These are phyloP conservation scores for Augochlora pura DNA, from an alignment of 1,140 invertebrate genomes.

Conservation along the genomic window DNA sequence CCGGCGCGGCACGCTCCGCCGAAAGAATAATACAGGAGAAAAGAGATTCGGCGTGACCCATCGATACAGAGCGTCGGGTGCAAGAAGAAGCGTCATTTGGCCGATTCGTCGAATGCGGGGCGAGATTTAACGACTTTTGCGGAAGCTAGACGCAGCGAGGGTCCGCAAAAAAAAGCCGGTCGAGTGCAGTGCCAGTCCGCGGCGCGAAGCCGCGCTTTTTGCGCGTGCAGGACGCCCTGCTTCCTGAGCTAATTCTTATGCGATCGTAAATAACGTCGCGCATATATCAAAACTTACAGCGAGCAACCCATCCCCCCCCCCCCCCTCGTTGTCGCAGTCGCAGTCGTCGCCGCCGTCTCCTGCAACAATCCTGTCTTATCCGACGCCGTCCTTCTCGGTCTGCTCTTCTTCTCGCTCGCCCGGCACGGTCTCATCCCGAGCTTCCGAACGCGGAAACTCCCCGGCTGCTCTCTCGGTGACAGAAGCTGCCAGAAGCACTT, in stretches of 20 bases:
- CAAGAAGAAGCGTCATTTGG: conserved; percentile 56
- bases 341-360: conserved; percentile 45
- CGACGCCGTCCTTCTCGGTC: not conserved
- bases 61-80: conserved; percentile 37
- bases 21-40: too few species aligned
- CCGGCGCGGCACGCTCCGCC: too few species aligned
- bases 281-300: conserved; percentile 76
- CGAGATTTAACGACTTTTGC: conserved; percentile 62
- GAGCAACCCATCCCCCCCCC: conserved; percentile 52
- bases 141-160: conserved; percentile 36
- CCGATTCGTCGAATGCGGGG: conserved; percentile 52
- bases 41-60: not conserved
- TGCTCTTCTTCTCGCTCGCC: conserved; percentile 9
- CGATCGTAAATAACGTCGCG: conserved; percentile 76
- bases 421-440: not conserved
- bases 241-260: conserved; percentile 74
- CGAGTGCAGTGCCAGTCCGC: conserved; percentile 41
- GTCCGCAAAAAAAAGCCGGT: conserved; percentile 46
- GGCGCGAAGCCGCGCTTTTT: conserved; percentile 44
- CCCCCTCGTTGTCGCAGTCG: conserved; percentile 15
- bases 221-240: conserved; percentile 34
- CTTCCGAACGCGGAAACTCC: conserved; percentile 5
- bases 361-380: conserved; percentile 42
- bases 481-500: conserved; percentile 57
- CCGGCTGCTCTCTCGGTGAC: conserved; percentile 7